Percentiles rank a stretch among this genome's conserved stretches.
Evolutionary conservation across 2,888 invertebrate genomes (phyloP).

Genomic region (Opisthograptis luteolata): DNA sequence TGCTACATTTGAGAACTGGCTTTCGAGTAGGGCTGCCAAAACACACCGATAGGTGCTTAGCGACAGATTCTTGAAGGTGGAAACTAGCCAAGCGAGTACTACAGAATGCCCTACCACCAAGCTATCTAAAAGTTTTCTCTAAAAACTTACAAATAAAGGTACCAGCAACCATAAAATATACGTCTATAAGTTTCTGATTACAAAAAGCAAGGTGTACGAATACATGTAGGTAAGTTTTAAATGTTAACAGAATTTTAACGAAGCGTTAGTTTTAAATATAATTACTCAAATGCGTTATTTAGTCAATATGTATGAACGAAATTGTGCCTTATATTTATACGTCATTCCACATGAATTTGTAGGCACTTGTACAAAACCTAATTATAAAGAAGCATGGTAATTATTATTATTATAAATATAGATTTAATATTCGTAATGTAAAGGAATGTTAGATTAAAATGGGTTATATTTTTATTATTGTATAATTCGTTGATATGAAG

Average conservation of each 20-base stretch:
- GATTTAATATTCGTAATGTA: slow-evolving; percentile 3
- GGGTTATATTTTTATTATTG: slow-evolving; percentile 9
- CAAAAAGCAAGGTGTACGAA: background rate
- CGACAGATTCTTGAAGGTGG: too few relatives aligned
- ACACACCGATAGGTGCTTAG: too few relatives aligned
- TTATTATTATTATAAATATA: slow-evolving; percentile 12
- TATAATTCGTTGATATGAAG: slow-evolving; percentile 21
- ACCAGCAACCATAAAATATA: background rate
- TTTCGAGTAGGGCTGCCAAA: too few relatives aligned
- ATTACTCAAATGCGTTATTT: slow-evolving; percentile 14
- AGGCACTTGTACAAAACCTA: slow-evolving; percentile 29
- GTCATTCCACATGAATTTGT: slow-evolving; percentile 20
- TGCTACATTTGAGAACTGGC: too few relatives aligned
- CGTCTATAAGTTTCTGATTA: background rate
- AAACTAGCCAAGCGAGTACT: too few relatives aligned
- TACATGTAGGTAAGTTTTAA: background rate
- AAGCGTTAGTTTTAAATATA: background rate
- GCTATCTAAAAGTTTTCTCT: too few relatives aligned
- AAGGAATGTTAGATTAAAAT: slow-evolving; percentile 1
- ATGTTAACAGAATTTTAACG: background rate
- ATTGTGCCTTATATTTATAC: slow-evolving; percentile 29
- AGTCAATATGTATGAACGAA: slow-evolving; percentile 26
- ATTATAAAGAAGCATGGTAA: slow-evolving; percentile 22
- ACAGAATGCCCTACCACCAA: too few relatives aligned
- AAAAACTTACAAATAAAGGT: too few relatives aligned